Evolutionary conservation across 2,888 invertebrate genomes (phyloP).

Genomic region (Calephelis perditalis): DNA sequence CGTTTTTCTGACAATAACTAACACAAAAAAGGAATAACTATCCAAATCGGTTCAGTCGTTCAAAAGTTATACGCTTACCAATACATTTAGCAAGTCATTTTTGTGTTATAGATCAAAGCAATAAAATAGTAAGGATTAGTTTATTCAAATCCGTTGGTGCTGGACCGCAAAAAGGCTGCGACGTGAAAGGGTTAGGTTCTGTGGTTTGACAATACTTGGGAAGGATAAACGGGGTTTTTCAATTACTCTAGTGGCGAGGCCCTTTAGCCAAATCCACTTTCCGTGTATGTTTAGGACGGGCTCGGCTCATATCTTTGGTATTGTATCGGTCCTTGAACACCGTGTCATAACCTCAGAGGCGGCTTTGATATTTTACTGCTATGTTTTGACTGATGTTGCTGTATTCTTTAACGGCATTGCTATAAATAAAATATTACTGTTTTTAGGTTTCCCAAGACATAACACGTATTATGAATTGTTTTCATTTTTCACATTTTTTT

Average conservation of each 20-base stretch:
- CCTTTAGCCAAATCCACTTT: not conserved
- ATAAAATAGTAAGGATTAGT: too few species aligned
- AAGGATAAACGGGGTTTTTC: constrained; percentile 4
- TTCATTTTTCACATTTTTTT: too few species aligned
- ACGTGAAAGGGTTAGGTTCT: not conserved
- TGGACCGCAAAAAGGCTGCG: not conserved
- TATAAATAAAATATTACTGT: too few species aligned
- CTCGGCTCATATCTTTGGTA: constrained; percentile 2
- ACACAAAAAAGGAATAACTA: too few species aligned
- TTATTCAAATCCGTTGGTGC: too few species aligned
- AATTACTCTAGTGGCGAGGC: constrained; percentile 1
- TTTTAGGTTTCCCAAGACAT: too few species aligned
- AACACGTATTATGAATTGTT: too few species aligned
- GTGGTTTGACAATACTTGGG: not conserved
- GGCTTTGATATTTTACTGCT: not conserved
- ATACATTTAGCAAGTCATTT: too few species aligned
- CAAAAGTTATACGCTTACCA: too few species aligned
- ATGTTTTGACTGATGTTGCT: not conserved
- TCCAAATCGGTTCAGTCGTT: too few species aligned
- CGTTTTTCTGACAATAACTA: too few species aligned
- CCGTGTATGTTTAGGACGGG: constrained; percentile 7
- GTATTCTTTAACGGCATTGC: not conserved
- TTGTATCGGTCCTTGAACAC: not conserved
- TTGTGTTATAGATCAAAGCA: too few species aligned
- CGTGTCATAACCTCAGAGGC: not conserved